Evolutionary conservation across 2,113 vertebrate genomes (phyloP).

Genomic region (Lipophrys pholis): DNA sequence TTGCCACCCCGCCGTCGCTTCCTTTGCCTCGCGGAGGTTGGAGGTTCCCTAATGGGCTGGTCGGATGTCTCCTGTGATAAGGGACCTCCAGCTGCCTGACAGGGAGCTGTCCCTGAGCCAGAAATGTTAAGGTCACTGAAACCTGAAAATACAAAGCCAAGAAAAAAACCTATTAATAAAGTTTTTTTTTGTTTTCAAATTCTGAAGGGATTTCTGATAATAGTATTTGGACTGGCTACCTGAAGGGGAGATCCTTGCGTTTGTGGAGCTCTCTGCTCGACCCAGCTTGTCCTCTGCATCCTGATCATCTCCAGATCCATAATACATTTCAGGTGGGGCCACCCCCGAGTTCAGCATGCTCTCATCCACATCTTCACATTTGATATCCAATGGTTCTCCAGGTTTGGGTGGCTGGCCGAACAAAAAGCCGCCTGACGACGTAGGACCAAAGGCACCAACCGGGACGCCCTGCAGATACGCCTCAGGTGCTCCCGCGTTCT

Average conservation of each 20-base stretch:
- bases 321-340: conserved; percentile 79
- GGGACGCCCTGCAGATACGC: conserved; percentile 69
- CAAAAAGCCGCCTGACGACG: conserved; percentile 75
- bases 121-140: conserved; percentile 84
- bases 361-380: conserved; percentile 88
- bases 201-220: neutral
- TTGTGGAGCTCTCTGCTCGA: conserved; percentile 78
- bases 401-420: conserved; percentile 84
- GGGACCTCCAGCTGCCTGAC: conserved; percentile 49
- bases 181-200: neutral
- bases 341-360: conserved; percentile 81
- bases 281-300: conserved; percentile 73
- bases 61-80: conserved; percentile 28
- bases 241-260: conserved; percentile 86
- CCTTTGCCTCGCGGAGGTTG: conserved; percentile 58
- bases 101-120: conserved; percentile 65
- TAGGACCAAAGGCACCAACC: conserved; percentile 70
- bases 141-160: conserved; percentile 55
- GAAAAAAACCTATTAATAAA: neutral
- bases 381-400: conserved; percentile 85
- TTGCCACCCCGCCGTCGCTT: conserved; percentile 70
- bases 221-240: conserved; percentile 67
- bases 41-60: conserved; percentile 37
- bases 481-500: conserved; percentile 77
- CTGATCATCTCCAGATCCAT: conserved; percentile 83